Evolutionary conservation across 2,113 vertebrate species (phyloP).

Genomic region (Bubo bubo): DNA sequence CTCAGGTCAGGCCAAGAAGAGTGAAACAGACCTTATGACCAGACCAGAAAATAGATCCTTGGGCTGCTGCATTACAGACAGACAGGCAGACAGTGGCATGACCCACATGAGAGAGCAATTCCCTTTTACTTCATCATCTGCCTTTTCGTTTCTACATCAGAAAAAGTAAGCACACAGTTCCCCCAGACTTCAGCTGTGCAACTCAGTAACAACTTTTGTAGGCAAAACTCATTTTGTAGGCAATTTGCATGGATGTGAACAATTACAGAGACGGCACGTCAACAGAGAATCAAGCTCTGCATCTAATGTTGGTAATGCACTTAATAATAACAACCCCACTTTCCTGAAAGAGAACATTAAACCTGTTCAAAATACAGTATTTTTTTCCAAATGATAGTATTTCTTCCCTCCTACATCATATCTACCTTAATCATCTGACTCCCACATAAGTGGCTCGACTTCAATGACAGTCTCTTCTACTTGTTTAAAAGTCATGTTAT

Average conservation of each 20-base stretch:
- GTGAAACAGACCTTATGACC: background rate
- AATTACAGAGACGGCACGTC: constrained; percentile 3
- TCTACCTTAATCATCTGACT: constrained; percentile 68
- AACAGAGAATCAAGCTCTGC: constrained; percentile 30
- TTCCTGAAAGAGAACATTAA: constrained; percentile 52
- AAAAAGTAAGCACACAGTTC: background rate
- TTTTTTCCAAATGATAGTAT: constrained; percentile 67
- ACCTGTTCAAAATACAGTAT: constrained; percentile 56
- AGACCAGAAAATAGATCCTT: background rate
- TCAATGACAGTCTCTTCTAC: constrained; percentile 64
- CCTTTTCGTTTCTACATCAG: background rate
- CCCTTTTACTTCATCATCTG: background rate
- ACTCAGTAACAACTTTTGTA: background rate
- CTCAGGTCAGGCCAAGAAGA: background rate
- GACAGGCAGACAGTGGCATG: rapidly evolving
- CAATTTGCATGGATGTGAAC: constrained; percentile 34
- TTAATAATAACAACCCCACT: constrained; percentile 49
- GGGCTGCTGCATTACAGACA: background rate
- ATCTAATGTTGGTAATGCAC: constrained; percentile 48
- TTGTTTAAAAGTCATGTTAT: constrained; percentile 68
- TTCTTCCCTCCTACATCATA: constrained; percentile 63
- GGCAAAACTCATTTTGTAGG: background rate
- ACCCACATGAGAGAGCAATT: background rate
- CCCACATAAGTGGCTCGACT: constrained; percentile 62
- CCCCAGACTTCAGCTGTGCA: background rate